These are phyloP conservation scores for Tiliacea aurago DNA, from an alignment of 2,888 invertebrate species.

Conservation along the genomic window DNA sequence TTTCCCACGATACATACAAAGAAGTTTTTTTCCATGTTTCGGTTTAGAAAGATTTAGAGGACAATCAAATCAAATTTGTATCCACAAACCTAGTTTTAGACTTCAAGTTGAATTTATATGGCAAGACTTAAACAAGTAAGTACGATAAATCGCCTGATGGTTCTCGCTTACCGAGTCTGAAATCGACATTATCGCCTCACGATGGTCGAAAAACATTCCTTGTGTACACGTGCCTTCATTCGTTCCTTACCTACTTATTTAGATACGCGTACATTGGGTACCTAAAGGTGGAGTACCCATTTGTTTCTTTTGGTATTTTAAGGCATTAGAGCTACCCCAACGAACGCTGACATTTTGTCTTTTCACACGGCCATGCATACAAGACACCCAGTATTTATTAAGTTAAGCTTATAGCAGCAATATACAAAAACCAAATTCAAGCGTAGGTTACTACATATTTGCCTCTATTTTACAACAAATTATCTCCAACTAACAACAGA, in stretches of 20 bases:
- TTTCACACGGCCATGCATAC: neutral
- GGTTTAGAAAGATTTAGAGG: slow-evolving; percentile 33
- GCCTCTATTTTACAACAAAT: neutral
- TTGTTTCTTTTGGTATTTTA: too few relatives aligned
- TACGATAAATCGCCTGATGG: neutral
- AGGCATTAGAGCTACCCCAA: neutral
- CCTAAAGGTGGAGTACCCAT: neutral
- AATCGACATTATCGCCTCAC: neutral
- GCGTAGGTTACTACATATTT: neutral
- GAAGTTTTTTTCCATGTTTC: slow-evolving; percentile 10
- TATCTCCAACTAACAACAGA: neutral
- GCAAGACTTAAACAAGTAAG: neutral
- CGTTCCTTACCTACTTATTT: neutral
- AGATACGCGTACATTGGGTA: neutral
- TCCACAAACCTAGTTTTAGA: neutral
- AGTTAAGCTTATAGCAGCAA: neutral
- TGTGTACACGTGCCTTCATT: neutral
- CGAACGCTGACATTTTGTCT: neutral
- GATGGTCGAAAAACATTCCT: neutral
- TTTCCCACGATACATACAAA: slow-evolving; percentile 38
- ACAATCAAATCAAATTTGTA: neutral
- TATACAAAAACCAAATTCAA: too few relatives aligned
- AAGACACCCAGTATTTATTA: neutral
- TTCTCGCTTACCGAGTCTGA: neutral
- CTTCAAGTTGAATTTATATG: neutral